Evolutionary conservation across 2,888 invertebrate genomes (phyloP).

Genomic region (Adineta ricciae): DNA sequence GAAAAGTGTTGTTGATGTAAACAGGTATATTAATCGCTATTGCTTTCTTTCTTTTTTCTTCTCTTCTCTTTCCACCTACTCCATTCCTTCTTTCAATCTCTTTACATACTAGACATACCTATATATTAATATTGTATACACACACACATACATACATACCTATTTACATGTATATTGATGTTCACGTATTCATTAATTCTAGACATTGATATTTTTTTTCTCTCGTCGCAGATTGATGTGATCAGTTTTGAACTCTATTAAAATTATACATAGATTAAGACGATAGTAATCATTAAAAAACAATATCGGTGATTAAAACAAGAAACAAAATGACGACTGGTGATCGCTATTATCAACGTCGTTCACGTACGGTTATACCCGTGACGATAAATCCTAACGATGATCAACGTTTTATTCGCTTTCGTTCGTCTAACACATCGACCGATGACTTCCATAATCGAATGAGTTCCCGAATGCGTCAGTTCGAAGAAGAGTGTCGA

Average conservation of each 20-base stretch:
- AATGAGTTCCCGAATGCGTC: slow-evolving; percentile 30
- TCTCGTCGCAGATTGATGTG: not conserved
- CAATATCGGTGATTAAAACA: not conserved
- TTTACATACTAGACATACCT: no score
- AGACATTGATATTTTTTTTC: not conserved
- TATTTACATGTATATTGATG: not conserved
- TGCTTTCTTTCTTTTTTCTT: not conserved
- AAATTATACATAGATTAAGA: not conserved
- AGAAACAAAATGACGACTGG: not conserved
- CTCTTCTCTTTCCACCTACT: not conserved
- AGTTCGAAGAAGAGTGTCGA: slow-evolving; percentile 34
- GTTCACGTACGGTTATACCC: not conserved
- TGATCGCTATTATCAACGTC: not conserved
- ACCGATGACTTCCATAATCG: slow-evolving; percentile 18
- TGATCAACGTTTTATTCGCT: slow-evolving; percentile 20
- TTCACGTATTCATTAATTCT: not conserved
- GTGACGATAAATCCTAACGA: slow-evolving; percentile 5
- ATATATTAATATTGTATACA: not conserved
- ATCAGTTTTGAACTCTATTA: not conserved
- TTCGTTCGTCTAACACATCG: not conserved
- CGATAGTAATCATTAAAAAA: not conserved
- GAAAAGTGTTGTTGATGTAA: not conserved
- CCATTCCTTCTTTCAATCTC: no score
- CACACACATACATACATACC: not conserved
- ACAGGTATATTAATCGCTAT: not conserved